Conservation (phyloP, 1,140 invertebrate species). For the Cecropterus lyciades region DNA sequence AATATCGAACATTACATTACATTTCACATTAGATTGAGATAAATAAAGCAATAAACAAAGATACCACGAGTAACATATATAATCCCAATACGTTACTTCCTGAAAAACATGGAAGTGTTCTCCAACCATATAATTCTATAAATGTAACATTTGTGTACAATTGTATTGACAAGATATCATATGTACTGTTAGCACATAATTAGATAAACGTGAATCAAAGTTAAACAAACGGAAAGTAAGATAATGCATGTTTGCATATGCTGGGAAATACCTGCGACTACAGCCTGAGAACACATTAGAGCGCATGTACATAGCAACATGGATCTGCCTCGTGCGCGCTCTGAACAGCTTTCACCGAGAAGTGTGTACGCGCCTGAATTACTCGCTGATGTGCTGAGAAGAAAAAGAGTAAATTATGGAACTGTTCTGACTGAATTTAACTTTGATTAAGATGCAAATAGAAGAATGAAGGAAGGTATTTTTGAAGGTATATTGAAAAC, state of each 20-base stretch:
- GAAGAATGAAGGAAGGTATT: no score
- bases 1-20: no score
- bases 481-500: no score
- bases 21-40: no score
- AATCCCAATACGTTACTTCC: no score
- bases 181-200: neutral
- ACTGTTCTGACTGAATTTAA: no score
- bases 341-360: slow-evolving; percentile 67
- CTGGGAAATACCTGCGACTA: slow-evolving; percentile 58
- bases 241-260: neutral
- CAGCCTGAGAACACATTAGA: slow-evolving; percentile 70
- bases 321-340: slow-evolving; percentile 56
- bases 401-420: neutral
- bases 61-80: no score
- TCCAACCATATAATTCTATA: no score
- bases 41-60: no score
- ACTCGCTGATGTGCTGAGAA: slow-evolving; percentile 69
- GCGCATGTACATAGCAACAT: slow-evolving; percentile 69
- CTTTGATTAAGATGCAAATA: neutral
- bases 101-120: no score
- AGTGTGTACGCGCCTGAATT: slow-evolving; percentile 74
- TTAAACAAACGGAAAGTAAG: neutral
- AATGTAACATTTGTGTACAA: neutral
- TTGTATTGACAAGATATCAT: neutral
- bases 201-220: neutral